Evolutionary conservation across 1,140 invertebrate genomes (phyloP).

Genomic region (Drosophila hydei): DNA sequence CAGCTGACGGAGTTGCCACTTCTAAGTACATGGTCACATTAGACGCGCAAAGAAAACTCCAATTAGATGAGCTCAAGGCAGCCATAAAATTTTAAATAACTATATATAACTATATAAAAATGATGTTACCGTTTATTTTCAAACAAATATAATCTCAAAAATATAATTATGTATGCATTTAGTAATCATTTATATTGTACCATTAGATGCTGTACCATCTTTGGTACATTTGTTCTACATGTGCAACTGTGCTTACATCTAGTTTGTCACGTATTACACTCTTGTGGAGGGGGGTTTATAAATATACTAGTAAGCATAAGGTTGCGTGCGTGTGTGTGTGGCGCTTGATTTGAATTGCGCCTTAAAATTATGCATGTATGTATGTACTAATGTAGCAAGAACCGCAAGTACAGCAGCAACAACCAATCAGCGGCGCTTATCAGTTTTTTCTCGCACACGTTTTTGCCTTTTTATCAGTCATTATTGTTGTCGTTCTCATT

Average conservation of each 20-base stretch:
- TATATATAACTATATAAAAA: neutral
- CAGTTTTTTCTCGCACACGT: constrained; percentile 36
- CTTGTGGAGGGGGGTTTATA: constrained; percentile 14
- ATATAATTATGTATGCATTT: neutral
- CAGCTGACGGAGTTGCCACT: constrained; percentile 45
- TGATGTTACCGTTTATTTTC: neutral
- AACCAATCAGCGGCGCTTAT: constrained; percentile 25
- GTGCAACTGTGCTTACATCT: constrained; percentile 44
- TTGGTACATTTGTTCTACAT: constrained; percentile 7
- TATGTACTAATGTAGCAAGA: neutral
- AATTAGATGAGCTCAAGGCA: neutral
- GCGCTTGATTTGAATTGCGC: constrained; percentile 21
- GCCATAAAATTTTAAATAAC: neutral
- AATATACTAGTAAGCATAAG: constrained; percentile 11
- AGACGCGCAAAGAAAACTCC: neutral
- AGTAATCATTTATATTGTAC: neutral
- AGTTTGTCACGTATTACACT: constrained; percentile 63
- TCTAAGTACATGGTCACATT: neutral
- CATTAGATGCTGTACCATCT: neutral
- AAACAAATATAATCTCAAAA: neutral
- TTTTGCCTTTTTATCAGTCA: constrained; percentile 34
- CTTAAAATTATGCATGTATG: constrained; percentile 9
- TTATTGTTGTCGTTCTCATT: constrained; percentile 10
- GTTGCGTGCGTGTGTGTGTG: neutral
- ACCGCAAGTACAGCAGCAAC: constrained; percentile 6